phyloP scores from a whole-genome alignment of 2,888 invertebrate genomes.

The Pristionchus arcanus region DNA sequence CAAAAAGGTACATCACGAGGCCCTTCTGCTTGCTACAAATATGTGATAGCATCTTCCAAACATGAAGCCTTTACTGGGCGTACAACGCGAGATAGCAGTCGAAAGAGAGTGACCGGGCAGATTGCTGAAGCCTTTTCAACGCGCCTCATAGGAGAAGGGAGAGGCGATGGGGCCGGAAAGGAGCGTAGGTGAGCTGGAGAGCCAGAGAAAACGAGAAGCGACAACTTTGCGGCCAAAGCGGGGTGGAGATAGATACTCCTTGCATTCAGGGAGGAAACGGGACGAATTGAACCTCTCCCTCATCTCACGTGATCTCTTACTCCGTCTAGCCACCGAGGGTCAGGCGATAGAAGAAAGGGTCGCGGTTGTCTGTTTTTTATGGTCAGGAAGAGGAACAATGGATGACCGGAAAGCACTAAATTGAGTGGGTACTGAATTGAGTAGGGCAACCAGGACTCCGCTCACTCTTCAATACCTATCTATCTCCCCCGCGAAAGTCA shows the following conservation, averaged over 20 bases:
- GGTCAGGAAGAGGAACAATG: not conserved
- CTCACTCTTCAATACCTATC: no score
- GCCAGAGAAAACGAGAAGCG: not conserved
- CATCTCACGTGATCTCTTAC: not conserved
- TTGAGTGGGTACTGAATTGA: not conserved
- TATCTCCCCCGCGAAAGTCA: no score
- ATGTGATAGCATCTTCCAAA: not conserved
- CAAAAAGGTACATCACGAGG: not conserved
- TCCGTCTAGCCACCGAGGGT: not conserved
- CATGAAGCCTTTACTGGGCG: not conserved
- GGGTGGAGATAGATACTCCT: not conserved
- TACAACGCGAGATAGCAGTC: not conserved
- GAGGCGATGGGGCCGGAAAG: not conserved
- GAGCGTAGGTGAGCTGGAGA: not conserved
- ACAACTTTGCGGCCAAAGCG: not conserved
- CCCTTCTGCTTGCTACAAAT: not conserved
- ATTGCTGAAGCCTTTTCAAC: not conserved
- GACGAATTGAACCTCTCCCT: not conserved
- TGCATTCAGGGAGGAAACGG: not conserved
- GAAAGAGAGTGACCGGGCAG: not conserved
- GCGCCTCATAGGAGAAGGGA: not conserved
- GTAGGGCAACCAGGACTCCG: no score
- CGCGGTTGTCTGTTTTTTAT: not conserved
- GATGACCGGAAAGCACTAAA: not conserved
- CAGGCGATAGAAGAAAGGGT: not conserved